Evolutionary conservation across 2,113 vertebrate species (phyloP), one percentile per base, ranked within the genome.

Genomic region (Isichthys henryi): DNA sequence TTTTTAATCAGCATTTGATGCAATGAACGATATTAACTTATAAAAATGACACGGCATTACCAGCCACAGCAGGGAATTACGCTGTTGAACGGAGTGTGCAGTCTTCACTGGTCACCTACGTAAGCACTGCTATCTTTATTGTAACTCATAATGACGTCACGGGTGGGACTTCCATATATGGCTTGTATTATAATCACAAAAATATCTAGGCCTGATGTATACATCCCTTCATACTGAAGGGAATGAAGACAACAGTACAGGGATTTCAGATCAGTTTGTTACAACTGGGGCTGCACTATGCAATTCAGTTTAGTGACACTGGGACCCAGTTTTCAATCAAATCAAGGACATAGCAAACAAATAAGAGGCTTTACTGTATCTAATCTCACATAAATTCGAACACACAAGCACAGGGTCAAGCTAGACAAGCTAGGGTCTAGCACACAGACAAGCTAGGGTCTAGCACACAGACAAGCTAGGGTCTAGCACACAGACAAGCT

Each of bases 361-460:
- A 94, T 96, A 96, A 96, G 96, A 95, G 92, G 95, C 94, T 96
- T 53, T 96, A 96, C 92, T 89, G 86, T 93, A 94, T 95, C 93
- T 96, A 96, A 96, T 96, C 96, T 95, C 93, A 56, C 89, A 89
- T 39, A 91, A 50, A 92, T 82, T 88, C 88, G 31, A 70, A 56
- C 80, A 88, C 62, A 90, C 83, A 70, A 80, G 83, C 62, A 90
- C 84, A 89, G 50, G 89, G 90, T 82, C 89, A n/a, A n/a, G n/a
- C n/a, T n/a, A n/a, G n/a, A n/a, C n/a, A n/a, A n/a, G n/a, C n/a
- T n/a, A n/a, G n/a, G n/a, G n/a, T n/a, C n/a, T n/a, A n/a, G n/a
- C 53, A 85, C 89, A 90, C 88, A 66, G 62, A 83, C 90, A n/a
- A n/a, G n/a, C n/a, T n/a, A 89, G 50, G 89, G 90, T 82, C 89